Conservation (phyloP, 2,888 invertebrate genomes). For the Chaetogeoica ovagalla region DNA sequence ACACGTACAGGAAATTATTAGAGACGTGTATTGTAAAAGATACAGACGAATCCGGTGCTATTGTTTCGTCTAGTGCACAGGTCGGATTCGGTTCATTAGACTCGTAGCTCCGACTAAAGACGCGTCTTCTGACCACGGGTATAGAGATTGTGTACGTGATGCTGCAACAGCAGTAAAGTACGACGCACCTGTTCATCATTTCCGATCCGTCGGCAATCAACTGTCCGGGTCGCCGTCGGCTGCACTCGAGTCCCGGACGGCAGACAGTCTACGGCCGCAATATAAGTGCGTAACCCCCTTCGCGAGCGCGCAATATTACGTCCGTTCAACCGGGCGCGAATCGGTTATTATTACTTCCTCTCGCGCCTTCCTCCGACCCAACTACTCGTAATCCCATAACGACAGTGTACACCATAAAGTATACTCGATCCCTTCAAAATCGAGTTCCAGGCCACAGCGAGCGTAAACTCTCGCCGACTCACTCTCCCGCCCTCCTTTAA, state of each 20-base stretch:
- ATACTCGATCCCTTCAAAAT: neutral
- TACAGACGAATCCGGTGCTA: neutral
- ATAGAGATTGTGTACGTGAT: neutral
- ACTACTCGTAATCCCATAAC: neutral
- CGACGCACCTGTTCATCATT: slow-evolving; percentile 44
- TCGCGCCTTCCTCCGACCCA: neutral
- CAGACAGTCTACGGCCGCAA: neutral
- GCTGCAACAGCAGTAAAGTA: neutral
- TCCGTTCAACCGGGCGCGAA: slow-evolving; percentile 40
- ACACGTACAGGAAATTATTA: too few species aligned
- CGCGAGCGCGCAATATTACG: slow-evolving; percentile 12
- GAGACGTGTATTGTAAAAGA: too few species aligned
- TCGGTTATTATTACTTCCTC: slow-evolving; percentile 34
- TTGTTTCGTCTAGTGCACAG: neutral
- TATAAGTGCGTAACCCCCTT: neutral
- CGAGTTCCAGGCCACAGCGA: neutral
- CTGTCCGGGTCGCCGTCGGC: neutral
- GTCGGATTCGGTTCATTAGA: slow-evolving; percentile 26
- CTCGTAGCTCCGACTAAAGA: neutral
- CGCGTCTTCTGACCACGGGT: neutral
- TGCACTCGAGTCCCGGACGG: slow-evolving; percentile 2
- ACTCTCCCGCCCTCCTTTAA: too few species aligned
- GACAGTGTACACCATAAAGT: too few species aligned
- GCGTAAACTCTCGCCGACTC: neutral
- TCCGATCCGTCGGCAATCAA: slow-evolving; percentile 47